Conservation (phyloP, 2,888 invertebrate genomes). For the Arctia plantaginis region DNA sequence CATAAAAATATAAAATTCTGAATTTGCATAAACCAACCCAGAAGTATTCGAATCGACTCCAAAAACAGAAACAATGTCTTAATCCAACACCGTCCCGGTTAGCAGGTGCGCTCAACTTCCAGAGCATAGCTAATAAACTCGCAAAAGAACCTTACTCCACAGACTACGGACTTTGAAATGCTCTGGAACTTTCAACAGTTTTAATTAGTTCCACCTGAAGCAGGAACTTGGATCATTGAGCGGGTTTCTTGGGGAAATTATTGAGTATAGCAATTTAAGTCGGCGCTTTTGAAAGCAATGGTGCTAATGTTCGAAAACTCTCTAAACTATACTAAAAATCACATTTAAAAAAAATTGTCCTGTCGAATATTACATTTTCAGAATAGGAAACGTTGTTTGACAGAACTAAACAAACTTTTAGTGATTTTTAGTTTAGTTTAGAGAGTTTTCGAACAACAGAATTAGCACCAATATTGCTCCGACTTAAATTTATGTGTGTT, state of each 20-base stretch:
- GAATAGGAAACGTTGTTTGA: too few species aligned
- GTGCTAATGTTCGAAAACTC: too few species aligned
- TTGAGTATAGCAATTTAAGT: background rate
- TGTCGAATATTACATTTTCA: too few species aligned
- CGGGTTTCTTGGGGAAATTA: conserved; percentile 6
- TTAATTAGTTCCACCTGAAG: conserved; percentile 17
- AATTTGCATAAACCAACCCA: background rate
- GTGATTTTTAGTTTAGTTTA: too few species aligned
- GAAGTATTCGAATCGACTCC: background rate
- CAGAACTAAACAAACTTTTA: too few species aligned
- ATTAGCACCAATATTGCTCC: too few species aligned
- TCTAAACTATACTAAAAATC: too few species aligned
- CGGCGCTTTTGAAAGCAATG: background rate
- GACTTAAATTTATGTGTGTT: background rate
- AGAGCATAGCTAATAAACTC: conserved; percentile 6
- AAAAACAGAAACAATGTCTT: background rate
- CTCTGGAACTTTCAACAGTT: conserved; percentile 10
- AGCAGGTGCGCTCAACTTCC: conserved; percentile 14
- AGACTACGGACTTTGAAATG: background rate
- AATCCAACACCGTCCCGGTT: background rate
- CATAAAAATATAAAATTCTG: background rate
- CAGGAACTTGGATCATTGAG: conserved; percentile 4
- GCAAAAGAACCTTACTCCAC: conserved; percentile 9
- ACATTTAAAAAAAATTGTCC: too few species aligned
- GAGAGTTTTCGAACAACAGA: too few species aligned